Percentiles rank a stretch among this genome's conserved stretches.
Evolutionary conservation across 2,797 vertebrate genomes (phyloP).

Genomic region (Luscinia luscinia): DNA sequence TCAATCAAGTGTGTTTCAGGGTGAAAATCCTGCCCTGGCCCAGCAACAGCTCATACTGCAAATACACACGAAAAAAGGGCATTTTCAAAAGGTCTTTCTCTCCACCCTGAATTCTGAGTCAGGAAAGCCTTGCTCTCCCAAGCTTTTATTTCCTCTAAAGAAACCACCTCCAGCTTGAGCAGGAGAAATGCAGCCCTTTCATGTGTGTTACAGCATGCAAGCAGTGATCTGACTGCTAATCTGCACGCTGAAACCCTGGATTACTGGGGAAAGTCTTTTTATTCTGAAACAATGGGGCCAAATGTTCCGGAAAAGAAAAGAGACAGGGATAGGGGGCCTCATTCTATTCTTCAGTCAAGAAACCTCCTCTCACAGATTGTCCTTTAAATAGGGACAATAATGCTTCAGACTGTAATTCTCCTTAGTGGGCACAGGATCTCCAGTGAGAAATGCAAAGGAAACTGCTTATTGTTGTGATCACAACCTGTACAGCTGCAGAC

Average conservation of each 20-base stretch:
- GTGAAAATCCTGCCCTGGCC: neutral
- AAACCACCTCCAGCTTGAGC: slow-evolving; percentile 16
- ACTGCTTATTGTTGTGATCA: neutral
- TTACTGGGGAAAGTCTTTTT: slow-evolving; percentile 26
- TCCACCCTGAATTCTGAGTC: neutral
- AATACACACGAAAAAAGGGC: neutral
- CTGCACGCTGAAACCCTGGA: neutral
- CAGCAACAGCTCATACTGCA: neutral
- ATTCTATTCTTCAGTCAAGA: slow-evolving; percentile 14
- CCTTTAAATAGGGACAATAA: neutral
- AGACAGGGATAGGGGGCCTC: slow-evolving; percentile 1
- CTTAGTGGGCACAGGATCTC: neutral
- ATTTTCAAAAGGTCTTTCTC: neutral
- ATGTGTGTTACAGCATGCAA: slow-evolving; percentile 15
- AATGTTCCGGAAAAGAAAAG: slow-evolving; percentile 49
- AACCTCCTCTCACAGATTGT: neutral
- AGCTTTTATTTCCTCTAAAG: slow-evolving; percentile 27
- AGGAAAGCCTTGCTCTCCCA: neutral
- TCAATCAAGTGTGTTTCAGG: neutral
- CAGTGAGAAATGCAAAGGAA: neutral
- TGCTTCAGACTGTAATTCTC: neutral
- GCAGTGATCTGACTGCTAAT: slow-evolving; percentile 49
- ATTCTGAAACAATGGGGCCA: slow-evolving; percentile 47
- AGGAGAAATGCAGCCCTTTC: slow-evolving; percentile 41
- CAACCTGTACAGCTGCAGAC: neutral